Evolutionary conservation across 2,888 invertebrate genomes (phyloP).

Genomic region (Orthosia gracilis): DNA sequence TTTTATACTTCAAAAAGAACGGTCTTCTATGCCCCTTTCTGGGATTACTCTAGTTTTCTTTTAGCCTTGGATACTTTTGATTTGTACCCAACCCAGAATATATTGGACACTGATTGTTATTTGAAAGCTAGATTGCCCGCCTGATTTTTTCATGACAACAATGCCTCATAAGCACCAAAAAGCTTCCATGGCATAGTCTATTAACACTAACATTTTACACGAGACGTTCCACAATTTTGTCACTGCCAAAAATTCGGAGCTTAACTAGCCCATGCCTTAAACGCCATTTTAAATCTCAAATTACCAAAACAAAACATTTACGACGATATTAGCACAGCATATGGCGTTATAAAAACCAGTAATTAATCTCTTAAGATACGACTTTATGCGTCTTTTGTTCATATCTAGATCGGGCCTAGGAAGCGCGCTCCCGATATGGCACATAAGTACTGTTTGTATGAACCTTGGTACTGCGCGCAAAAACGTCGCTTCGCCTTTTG

Average conservation of each 20-base stretch:
- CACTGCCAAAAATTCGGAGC: not conserved
- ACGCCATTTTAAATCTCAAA: slow-evolving; percentile 9
- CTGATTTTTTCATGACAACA: not conserved
- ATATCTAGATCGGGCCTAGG: slow-evolving; percentile 64
- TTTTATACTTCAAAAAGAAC: no score
- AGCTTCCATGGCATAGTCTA: not conserved
- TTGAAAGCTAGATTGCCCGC: no score
- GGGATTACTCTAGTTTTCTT: no score
- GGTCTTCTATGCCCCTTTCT: no score
- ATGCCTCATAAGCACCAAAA: not conserved
- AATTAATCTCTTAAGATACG: slow-evolving; percentile 64
- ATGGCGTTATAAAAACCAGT: slow-evolving; percentile 65
- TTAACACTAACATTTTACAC: not conserved
- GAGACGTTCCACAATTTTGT: not conserved
- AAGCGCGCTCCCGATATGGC: slow-evolving; percentile 57
- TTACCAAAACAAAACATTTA: slow-evolving; percentile 48
- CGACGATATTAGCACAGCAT: slow-evolving; percentile 54
- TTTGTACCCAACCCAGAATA: no score
- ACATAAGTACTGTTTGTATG: slow-evolving; percentile 53
- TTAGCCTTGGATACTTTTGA: no score
- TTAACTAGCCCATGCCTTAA: slow-evolving; percentile 4
- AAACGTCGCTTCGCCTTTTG: slow-evolving; percentile 58
- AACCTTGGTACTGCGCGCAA: slow-evolving; percentile 55
- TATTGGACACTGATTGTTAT: no score
- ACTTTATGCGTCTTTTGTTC: slow-evolving; percentile 65